These are phyloP conservation scores for Sesia apiformis DNA, from an alignment of 2,888 invertebrate species.

Conservation along the genomic window DNA sequence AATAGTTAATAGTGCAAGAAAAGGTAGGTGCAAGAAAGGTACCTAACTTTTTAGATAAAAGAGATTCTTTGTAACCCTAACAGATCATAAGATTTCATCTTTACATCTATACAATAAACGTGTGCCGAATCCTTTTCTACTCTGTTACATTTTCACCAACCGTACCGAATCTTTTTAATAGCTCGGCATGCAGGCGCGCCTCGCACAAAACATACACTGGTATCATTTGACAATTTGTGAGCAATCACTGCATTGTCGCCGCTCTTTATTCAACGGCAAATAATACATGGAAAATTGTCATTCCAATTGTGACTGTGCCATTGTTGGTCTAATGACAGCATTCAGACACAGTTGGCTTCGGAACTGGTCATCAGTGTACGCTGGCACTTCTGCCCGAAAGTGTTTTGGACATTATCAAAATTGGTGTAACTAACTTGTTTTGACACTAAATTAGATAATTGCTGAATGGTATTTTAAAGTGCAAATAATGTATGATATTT, in stretches of 20 bases:
- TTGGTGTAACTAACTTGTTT: too few relatives aligned
- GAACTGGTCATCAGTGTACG: conserved; percentile 54
- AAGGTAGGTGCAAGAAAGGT: too few relatives aligned
- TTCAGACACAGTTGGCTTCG: conserved; percentile 53
- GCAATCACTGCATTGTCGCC: conserved; percentile 73
- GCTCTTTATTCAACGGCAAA: conserved; percentile 71
- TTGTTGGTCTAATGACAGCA: conserved; percentile 70
- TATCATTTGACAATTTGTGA: conserved; percentile 75
- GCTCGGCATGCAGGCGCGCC: conserved; percentile 52
- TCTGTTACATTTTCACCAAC: background rate
- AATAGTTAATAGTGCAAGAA: too few relatives aligned
- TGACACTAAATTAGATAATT: too few relatives aligned
- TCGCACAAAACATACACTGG: conserved; percentile 63
- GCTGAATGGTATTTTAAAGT: too few relatives aligned
- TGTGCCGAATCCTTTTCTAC: conserved; percentile 1
- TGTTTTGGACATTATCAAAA: conserved; percentile 10
- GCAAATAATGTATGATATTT: too few relatives aligned
- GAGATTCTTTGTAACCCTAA: too few relatives aligned
- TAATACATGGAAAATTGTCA: conserved; percentile 73
- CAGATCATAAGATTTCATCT: too few relatives aligned
- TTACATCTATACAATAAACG: background rate
- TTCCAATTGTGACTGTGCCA: conserved; percentile 57
- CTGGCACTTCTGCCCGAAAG: conserved; percentile 34
- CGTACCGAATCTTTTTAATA: conserved; percentile 42
- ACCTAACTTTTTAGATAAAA: too few relatives aligned